Percentiles rank a stretch among this genome's conserved stretches.
Conservation (phyloP, 2,888 invertebrate genomes). For the Argynnis bischoffii region DNA sequence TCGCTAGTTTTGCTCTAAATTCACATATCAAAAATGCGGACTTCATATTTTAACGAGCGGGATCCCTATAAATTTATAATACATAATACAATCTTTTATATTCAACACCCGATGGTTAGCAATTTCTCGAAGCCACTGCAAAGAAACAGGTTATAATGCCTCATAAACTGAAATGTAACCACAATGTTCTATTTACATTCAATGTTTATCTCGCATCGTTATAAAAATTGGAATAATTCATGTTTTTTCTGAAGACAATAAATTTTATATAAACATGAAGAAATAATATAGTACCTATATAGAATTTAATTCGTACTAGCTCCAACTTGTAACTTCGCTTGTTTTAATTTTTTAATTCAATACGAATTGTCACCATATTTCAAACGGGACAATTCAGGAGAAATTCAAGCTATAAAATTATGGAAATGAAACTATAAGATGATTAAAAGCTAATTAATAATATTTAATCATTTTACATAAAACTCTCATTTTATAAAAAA, state of each 20-base stretch:
- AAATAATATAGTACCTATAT: too few species aligned
- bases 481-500: too few species aligned
- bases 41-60: conserved; percentile 63
- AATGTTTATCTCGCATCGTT: conserved; percentile 22
- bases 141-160: conserved; percentile 20
- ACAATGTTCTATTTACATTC: conserved; percentile 26
- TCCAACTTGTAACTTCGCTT: too few species aligned
- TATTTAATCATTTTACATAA: too few species aligned
- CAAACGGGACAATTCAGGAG: too few species aligned
- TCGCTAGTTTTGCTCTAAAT: too few species aligned
- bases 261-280: not conserved
- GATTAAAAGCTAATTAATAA: too few species aligned
- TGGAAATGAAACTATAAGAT: too few species aligned
- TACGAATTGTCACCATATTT: too few species aligned
- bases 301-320: too few species aligned
- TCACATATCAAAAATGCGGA: conserved; percentile 19
- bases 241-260: conserved; percentile 14
- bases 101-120: conserved; percentile 68
- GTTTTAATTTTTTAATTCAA: too few species aligned
- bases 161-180: conserved; percentile 21
- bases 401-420: too few species aligned
- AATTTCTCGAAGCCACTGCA: conserved; percentile 47
- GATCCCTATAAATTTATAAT: conserved; percentile 76
- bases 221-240: conserved; percentile 23
- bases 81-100: conserved; percentile 73